phyloP scores from a whole-genome alignment of 2,113 vertebrate genomes.

The Lanius ludovicianus region DNA sequence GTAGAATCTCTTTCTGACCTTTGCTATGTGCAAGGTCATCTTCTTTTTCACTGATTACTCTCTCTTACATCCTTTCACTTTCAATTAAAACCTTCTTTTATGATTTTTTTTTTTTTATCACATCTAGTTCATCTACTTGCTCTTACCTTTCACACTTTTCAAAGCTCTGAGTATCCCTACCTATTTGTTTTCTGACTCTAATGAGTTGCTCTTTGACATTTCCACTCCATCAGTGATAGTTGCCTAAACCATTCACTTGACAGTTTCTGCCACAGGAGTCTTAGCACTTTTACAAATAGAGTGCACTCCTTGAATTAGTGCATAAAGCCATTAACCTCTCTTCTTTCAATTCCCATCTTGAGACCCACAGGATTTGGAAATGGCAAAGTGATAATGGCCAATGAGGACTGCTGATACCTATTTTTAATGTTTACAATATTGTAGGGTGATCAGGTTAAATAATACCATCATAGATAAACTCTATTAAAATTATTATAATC shows the following conservation, averaged over 20 bases:
- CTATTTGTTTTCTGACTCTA: slow-evolving; percentile 36
- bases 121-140: not conserved
- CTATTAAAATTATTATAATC: not conserved
- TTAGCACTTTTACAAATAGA: not conserved
- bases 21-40: not conserved
- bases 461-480: not conserved
- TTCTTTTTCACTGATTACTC: not conserved
- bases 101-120: not conserved
- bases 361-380: not conserved
- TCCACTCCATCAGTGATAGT: slow-evolving; percentile 6
- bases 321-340: slow-evolving; percentile 15
- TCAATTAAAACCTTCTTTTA: no score
- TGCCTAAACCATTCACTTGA: slow-evolving; percentile 9
- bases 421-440: not conserved
- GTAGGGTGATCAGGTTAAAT: not conserved
- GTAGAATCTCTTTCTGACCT: not conserved
- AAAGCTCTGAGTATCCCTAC: not conserved
- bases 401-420: not conserved
- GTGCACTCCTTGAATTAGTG: not conserved
- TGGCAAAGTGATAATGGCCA: not conserved
- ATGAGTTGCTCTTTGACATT: slow-evolving; percentile 44
- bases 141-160: not conserved
- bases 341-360: not conserved
- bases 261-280: slow-evolving; percentile 19
- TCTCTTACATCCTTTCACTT: not conserved